Evolutionary conservation across 2,797 vertebrate species (phyloP), one percentile per base, ranked within the genome.

Genomic region (Chaetodon trifasciatus): DNA sequence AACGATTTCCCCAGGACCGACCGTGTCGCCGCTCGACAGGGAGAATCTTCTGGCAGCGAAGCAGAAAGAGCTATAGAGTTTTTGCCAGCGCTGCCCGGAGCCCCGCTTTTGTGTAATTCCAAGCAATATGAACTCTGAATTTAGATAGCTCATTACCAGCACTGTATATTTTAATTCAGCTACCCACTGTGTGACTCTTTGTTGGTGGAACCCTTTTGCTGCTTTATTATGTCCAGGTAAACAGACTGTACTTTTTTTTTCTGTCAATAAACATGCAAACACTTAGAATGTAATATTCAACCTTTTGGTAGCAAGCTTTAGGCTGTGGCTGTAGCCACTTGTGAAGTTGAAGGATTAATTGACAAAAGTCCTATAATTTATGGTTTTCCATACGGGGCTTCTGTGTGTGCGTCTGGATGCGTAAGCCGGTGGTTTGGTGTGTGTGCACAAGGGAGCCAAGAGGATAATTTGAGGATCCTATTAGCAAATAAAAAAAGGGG

Each of bases 81-180:
- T 89, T 84, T 81, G 72, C 87, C 85, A 78, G 69, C 57, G 76
- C 87, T 90, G 89, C 89, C 88, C 62, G 1, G 65, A 89, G 83
- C 76, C 64, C 66, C 32, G 79, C 86, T 94, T 95, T 91, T 94
- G 84, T 92, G 91, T 93, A 88, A 93, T 93, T 93, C 91, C 91
- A 81, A 78, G 89, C 88, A 91, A 93, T 93, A 90, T 93, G 89
- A 93, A 90, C 86, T 89, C 88, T 93, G 93, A 94, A 94, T 95
- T 94, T 94, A 94, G 92, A 94, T 93, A 93, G 93, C 93, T 94
- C 92, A 94, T 94, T 94, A 95, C 88, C 84, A 87, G 77, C 81
- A 57, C 76, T 52, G 76, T 89, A 86, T 89, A 89, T 92, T 93
- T 92, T 93, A 91, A 94, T 94, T 91, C 90, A 81, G 81, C 80